Conservation (phyloP, 2,888 invertebrate species). For the Caenorhabditis sp. region DNA sequence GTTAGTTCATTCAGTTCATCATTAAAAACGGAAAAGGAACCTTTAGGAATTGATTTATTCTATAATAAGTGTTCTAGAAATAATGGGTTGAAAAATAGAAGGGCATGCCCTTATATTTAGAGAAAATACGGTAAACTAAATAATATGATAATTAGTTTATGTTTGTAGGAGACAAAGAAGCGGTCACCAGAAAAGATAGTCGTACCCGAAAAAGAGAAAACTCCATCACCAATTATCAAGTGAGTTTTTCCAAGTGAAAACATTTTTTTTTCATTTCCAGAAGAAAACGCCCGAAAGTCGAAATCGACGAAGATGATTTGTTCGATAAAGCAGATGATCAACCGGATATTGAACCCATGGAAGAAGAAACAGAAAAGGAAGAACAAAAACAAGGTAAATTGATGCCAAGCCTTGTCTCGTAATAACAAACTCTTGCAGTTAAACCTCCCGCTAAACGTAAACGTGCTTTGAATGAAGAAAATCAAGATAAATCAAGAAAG, state of each 20-base stretch:
- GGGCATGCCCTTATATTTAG: too few species aligned
- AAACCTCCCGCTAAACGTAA: conserved; percentile 6
- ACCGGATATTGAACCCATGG: neutral
- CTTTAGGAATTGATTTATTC: neutral
- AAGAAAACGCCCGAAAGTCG: conserved; percentile 29
- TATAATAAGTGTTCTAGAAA: neutral
- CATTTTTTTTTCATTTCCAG: neutral
- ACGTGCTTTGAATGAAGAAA: conserved; percentile 23
- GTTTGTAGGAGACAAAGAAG: neutral
- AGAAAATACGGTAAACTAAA: neutral
- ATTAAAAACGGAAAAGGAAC: too few species aligned
- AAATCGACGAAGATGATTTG: conserved; percentile 22
- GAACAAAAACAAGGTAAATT: neutral
- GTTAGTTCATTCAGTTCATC: too few species aligned
- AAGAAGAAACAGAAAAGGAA: conserved; percentile 17
- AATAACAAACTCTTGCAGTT: neutral
- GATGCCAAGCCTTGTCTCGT: neutral
- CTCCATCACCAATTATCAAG: conserved; percentile 11
- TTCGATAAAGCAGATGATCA: conserved; percentile 3
- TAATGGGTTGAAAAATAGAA: too few species aligned
- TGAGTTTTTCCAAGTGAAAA: neutral
- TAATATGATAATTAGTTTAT: too few species aligned
- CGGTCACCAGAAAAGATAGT: neutral
- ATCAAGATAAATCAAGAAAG: conserved; percentile 11
- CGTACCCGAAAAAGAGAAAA: conserved; percentile 3